These are phyloP conservation scores for Mechanitis mazaeus DNA, from an alignment of 2,888 invertebrate species.

Conservation along the genomic window DNA sequence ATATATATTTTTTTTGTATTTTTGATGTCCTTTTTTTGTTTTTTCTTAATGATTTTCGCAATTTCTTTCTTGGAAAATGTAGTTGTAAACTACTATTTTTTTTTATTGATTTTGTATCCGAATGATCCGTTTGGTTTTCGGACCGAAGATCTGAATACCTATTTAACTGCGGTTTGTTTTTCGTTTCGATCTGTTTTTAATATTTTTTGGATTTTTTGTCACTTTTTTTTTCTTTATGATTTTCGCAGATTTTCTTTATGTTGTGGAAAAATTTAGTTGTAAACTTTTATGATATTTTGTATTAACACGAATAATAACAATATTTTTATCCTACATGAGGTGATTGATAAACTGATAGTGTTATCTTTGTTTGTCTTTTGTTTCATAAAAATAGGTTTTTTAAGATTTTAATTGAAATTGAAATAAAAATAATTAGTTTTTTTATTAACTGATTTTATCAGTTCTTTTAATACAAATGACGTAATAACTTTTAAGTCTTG, in stretches of 20 bases:
- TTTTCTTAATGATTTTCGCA: neutral
- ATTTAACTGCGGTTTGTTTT: neutral
- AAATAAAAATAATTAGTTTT: neutral
- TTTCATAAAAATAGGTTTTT: neutral
- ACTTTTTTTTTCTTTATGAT: neutral
- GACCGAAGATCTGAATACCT: conserved; percentile 21
- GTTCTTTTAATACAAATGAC: too few species aligned
- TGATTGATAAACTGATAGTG: conserved; percentile 5
- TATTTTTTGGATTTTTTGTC: too few species aligned
- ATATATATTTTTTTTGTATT: neutral
- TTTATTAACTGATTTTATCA: too few species aligned
- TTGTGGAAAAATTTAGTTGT: neutral
- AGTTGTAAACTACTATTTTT: too few species aligned
- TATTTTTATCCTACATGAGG: conserved; percentile 3
- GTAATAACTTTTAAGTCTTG: too few species aligned
- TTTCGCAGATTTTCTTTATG: neutral
- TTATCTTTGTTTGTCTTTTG: neutral
- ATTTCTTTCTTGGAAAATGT: too few species aligned
- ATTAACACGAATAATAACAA: neutral
- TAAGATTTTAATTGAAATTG: neutral
- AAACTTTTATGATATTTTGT: neutral
- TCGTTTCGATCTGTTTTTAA: too few species aligned
- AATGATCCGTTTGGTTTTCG: conserved; percentile 27
- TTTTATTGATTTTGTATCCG: conserved; percentile 23
- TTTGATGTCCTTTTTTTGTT: neutral